Percentiles rank a stretch among this genome's conserved stretches.
phyloP scores from a whole-genome alignment of 2,797 vertebrate genomes.

The Fratercula arctica region DNA sequence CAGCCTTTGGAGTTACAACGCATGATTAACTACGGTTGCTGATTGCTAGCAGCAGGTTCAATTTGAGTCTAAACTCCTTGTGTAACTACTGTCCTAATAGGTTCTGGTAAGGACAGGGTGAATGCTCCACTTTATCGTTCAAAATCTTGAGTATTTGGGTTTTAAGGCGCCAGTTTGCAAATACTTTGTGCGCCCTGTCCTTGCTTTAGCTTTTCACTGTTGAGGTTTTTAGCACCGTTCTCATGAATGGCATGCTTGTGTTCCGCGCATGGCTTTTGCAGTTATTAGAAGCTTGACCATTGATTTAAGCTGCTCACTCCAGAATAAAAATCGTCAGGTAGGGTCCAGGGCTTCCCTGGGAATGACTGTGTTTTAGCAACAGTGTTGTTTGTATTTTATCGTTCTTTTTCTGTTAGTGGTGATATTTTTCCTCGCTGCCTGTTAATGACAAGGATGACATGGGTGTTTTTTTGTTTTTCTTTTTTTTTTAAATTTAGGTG shows the following conservation, averaged over 20 bases:
- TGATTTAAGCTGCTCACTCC: not conserved
- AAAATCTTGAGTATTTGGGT: not conserved
- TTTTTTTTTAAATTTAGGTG: slow-evolving; percentile 78
- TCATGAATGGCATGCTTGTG: not conserved
- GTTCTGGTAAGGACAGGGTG: not conserved
- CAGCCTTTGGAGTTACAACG: not conserved
- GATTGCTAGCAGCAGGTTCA: not conserved
- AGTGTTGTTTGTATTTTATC: not conserved
- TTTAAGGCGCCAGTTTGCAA: not conserved
- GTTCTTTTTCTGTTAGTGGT: not conserved
- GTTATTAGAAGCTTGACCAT: not conserved
- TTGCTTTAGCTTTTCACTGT: not conserved
- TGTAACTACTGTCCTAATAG: not conserved
- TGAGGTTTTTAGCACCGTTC: not conserved
- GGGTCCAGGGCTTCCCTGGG: not conserved
- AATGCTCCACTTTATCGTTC: not conserved
- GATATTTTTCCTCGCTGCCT: accelerated
- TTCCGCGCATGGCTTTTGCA: not conserved
- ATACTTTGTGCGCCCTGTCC: not conserved
- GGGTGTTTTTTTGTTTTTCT: not conserved
- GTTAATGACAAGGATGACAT: not conserved
- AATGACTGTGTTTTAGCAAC: not conserved
- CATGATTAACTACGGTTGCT: accelerated
- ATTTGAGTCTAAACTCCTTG: not conserved
- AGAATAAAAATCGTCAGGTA: not conserved